These are phyloP conservation scores for Brachionus asplanchnoidis DNA, from an alignment of 1,140 invertebrate species.

Conservation along the genomic window DNA sequence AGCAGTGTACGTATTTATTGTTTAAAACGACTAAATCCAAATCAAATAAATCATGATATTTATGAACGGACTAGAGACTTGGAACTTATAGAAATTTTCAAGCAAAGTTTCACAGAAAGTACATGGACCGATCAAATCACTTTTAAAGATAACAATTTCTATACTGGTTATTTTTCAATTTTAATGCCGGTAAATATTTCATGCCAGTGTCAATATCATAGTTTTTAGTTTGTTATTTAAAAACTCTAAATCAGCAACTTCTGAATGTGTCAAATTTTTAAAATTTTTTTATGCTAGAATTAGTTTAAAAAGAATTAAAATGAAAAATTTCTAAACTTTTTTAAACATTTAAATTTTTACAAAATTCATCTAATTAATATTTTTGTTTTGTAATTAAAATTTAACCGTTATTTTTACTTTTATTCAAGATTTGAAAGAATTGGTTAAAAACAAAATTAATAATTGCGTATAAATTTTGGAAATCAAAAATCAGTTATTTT, in stretches of 20 bases:
- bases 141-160: neutral
- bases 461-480: too few species aligned
- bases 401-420: neutral
- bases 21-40: neutral
- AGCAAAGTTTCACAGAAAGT: constrained; percentile 15
- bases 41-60: neutral
- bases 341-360: too few species aligned
- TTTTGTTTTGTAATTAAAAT: neutral
- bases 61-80: neutral
- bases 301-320: neutral
- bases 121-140: neutral
- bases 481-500: too few species aligned
- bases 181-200: neutral
- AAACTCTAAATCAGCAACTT: neutral
- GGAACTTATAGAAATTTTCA: neutral
- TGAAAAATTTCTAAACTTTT: too few species aligned
- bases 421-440: neutral
- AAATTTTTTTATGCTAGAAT: neutral
- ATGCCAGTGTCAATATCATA: neutral
- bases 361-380: neutral
- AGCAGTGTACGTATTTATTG: neutral
- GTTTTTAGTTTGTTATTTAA: neutral
- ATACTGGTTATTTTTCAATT: neutral
- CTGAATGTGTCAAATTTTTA: neutral
- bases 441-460: too few species aligned